phyloP scores from a whole-genome alignment of 2,797 vertebrate species.

The Pseudochirops cupreus region DNA sequence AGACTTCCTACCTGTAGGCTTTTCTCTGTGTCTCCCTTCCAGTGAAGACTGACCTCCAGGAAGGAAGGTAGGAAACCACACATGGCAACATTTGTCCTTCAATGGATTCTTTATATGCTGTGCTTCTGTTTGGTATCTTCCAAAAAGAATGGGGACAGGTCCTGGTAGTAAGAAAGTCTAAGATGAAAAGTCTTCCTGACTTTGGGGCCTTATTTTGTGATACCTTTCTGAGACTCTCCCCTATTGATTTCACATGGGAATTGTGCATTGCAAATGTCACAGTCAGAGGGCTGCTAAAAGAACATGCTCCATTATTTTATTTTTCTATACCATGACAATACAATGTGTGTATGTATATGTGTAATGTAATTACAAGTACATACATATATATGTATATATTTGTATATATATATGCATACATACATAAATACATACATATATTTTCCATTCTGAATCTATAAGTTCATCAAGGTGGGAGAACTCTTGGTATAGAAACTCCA shows the following conservation, averaged over 20 bases:
- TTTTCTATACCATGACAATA: not conserved
- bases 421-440: no score
- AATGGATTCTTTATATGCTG: not conserved
- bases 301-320: not conserved
- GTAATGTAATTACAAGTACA: no score
- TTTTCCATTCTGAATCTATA: not conserved
- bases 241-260: no score
- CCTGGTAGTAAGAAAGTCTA: not conserved
- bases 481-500: not conserved
- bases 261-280: no score
- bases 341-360: not conserved
- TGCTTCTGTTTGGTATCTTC: not conserved
- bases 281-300: not conserved
- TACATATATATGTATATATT: no score
- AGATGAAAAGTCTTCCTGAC: not conserved
- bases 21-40: not conserved
- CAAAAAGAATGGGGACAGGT: not conserved
- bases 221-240: not conserved
- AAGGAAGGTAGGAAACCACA: not conserved
- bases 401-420: no score
- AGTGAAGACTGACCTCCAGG: not conserved
- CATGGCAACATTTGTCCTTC: not conserved
- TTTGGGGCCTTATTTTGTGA: not conserved
- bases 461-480: not conserved
- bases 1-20: not conserved